Evolutionary conservation across 2,113 vertebrate genomes (phyloP), one percentile per base, ranked within the genome.

Genomic region (Ciconia boyciana): DNA sequence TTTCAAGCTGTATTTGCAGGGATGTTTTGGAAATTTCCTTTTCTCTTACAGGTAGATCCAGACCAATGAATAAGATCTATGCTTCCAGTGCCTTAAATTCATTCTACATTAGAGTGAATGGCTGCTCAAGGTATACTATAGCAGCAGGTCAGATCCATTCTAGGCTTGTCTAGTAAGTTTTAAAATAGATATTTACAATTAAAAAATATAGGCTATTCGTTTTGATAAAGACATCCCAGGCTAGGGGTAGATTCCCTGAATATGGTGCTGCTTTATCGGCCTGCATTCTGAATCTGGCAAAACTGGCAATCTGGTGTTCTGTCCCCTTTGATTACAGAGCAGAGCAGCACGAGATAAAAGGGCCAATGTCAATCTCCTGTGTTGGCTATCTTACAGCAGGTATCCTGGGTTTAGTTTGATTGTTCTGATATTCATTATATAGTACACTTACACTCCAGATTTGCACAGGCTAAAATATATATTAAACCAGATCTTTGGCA

Each of bases 321-420:
- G 6, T 1, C n/a, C 3, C 3, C 36, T 83, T 60, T 39, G 41
- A 48, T 55, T 78, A 32, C 22, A 78, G 48, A 75, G 20, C 4
- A 94, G 60, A 74, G 31, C 7, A 69, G 28, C 24, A 39, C 0
- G 0, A 76, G 16, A 68, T 55, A 25, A 77, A 89, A 58, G 16
- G 12, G 13, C 9, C 48, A 55, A 4, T 5, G 4, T 8, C 28
- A 21, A 9, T n/a, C n/a, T 46, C 9, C 52, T 1, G 0, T 32
- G 24, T 6, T 54, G 21, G 13, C 7, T 60, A 26, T 48, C 3
- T 31, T 81, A 32, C 4, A 75, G 60, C 26, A 62, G 7, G 6
- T 17, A 6, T 44, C 15, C n/a, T 80, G 54, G 9, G 4, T 51
- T 76, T 79, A 57, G 13, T 1, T 54, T 54, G 28, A 8, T 31